Conservation (phyloP, 2,888 invertebrate genomes). For the Sceliomorpha sp. region DNA sequence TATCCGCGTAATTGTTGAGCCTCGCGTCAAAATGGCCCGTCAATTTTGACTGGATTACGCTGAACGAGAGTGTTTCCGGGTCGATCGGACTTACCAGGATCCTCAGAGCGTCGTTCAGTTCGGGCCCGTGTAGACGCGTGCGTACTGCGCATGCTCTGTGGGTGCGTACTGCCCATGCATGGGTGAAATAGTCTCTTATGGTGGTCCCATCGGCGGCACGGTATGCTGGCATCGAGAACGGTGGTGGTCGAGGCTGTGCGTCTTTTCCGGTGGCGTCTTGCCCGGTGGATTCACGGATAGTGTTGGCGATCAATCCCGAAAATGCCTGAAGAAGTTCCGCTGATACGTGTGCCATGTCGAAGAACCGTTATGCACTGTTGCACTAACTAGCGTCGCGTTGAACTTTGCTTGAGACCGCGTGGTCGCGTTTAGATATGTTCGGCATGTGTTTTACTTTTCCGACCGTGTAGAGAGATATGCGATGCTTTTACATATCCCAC, state of each 20-base stretch:
- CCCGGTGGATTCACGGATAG: not conserved
- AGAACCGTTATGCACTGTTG: too few species aligned
- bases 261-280: not conserved
- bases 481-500: too few species aligned
- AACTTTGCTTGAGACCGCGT: too few species aligned
- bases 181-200: conserved; percentile 31
- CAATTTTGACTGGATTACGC: conserved; percentile 9
- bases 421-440: too few species aligned
- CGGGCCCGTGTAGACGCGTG: conserved; percentile 36
- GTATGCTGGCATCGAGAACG: conserved; percentile 20
- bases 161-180: conserved; percentile 21
- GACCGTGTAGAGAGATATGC: too few species aligned
- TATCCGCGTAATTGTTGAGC: conserved; percentile 35
- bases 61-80: conserved; percentile 13
- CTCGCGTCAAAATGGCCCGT: conserved; percentile 14
- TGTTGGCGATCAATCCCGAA: not conserved
- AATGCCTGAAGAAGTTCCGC: too few species aligned
- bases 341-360: too few species aligned
- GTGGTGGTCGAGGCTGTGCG: conserved; percentile 20
- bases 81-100: conserved; percentile 15
- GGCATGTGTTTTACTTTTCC: too few species aligned
- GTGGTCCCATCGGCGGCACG: conserved; percentile 17
- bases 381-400: too few species aligned
- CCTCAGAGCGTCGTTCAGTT: conserved; percentile 31
- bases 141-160: conserved; percentile 21